Conservation (phyloP, 2,888 invertebrate species). For the Sphinx pinastri region DNA sequence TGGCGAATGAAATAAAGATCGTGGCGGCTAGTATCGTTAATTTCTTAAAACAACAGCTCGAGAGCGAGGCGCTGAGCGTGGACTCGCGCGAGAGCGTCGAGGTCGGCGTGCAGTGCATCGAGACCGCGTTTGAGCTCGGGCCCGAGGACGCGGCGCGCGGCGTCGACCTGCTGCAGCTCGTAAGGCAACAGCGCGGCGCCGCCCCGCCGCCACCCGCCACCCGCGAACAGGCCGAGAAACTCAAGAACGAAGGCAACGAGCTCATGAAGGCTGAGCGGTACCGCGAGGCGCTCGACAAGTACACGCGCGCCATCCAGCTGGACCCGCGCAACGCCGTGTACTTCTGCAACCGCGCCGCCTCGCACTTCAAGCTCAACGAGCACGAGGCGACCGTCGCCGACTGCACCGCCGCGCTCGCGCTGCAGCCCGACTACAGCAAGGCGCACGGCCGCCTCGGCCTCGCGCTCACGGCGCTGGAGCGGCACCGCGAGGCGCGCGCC, state of each 20-base stretch:
- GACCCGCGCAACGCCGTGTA: slow-evolving; percentile 96
- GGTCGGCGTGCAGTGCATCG: slow-evolving; percentile 97
- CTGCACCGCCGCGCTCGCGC: slow-evolving; percentile 93
- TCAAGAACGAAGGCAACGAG: slow-evolving; percentile 94
- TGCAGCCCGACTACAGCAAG: slow-evolving; percentile 97
- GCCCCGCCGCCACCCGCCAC: slow-evolving; percentile 42
- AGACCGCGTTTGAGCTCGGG: slow-evolving; percentile 92
- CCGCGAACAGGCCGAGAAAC: slow-evolving; percentile 87
- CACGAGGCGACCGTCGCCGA: slow-evolving; percentile 94
- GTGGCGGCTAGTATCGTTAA: slow-evolving; percentile 84
- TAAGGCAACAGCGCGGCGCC: slow-evolving; percentile 50
- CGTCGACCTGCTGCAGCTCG: slow-evolving; percentile 64
- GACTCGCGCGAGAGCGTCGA: slow-evolving; percentile 90
- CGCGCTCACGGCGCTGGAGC: slow-evolving; percentile 92
- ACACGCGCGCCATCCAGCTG: slow-evolving; percentile 94
- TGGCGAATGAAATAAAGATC: slow-evolving; percentile 70
- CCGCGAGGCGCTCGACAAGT: slow-evolving; percentile 92
- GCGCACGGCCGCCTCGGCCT: slow-evolving; percentile 96
- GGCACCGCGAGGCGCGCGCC: slow-evolving; percentile 92
- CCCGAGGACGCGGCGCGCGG: slow-evolving; percentile 69
- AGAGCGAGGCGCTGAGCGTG: slow-evolving; percentile 69
- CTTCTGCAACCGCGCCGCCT: slow-evolving; percentile 98
- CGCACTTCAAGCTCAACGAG: slow-evolving; percentile 94
- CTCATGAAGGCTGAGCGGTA: slow-evolving; percentile 94
- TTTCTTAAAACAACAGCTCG: slow-evolving; percentile 83